A percentile compares a stretch with the other conserved stretches of the same genome.
Conservation (phyloP, 2,797 vertebrate species). For the Halcyon leucocephala region DNA sequence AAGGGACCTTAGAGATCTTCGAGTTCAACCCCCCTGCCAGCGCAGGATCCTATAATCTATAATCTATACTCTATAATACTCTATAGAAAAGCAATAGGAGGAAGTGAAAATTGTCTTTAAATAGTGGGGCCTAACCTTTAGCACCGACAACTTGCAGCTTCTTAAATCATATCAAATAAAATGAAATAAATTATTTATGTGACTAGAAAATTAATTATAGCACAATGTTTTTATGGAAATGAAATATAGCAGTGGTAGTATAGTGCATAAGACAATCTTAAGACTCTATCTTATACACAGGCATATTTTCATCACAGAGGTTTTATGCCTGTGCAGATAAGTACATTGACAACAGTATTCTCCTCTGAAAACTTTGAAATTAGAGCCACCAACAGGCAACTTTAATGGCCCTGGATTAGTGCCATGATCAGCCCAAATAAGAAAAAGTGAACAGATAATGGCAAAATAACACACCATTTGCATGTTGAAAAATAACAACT, state of each 20-base stretch:
- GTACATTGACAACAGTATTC: background rate
- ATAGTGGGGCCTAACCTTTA: slow-evolving; percentile 45
- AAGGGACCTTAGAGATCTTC: too few species aligned
- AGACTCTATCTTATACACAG: background rate
- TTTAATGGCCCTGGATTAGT: background rate
- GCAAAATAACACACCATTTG: background rate
- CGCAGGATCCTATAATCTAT: too few species aligned
- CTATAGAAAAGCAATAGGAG: background rate
- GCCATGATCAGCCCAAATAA: background rate
- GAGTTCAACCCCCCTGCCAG: too few species aligned
- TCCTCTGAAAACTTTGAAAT: slow-evolving; percentile 3
- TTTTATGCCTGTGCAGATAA: background rate
- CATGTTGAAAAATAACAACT: background rate
- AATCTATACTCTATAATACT: too few species aligned
- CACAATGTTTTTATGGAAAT: slow-evolving; percentile 1
- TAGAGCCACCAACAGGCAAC: background rate
- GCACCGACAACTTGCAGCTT: background rate
- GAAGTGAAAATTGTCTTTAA: slow-evolving; percentile 38
- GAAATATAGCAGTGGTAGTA: background rate
- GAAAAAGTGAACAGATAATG: background rate
- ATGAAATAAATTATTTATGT: background rate
- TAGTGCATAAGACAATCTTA: background rate
- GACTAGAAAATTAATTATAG: slow-evolving; percentile 31
- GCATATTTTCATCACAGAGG: background rate
- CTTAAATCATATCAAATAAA: background rate